Conservation (phyloP, 1,140 invertebrate species). For the Carcinoscorpius rotundicauda region DNA sequence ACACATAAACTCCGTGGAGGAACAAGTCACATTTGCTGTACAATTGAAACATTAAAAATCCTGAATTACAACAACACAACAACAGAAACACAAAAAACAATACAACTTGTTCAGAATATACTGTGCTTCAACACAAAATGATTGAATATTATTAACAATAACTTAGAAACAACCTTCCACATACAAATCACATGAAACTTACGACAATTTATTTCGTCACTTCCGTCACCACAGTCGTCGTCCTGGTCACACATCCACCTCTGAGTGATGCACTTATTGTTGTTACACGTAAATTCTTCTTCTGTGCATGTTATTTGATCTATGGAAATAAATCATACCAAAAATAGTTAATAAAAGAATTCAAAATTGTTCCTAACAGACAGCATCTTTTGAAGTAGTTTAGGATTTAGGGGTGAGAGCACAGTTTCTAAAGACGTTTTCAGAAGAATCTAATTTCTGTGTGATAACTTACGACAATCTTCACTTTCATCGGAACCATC, state of each 20-base stretch:
- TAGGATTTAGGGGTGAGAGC: too few species aligned
- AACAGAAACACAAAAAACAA: too few species aligned
- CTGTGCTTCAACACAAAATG: too few species aligned
- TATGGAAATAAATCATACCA: constrained; percentile 1
- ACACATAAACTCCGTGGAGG: constrained; percentile 32
- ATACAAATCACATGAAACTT: constrained; percentile 40
- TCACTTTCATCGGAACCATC: constrained; percentile 32
- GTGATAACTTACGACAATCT: constrained; percentile 1
- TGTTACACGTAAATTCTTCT: constrained; percentile 85
- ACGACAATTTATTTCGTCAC: constrained; percentile 88
- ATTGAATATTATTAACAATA: too few species aligned
- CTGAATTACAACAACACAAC: too few species aligned
- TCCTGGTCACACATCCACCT: constrained; percentile 80
- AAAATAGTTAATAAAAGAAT: background rate
- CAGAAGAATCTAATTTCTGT: background rate
- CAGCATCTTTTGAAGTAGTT: too few species aligned
- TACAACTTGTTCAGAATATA: too few species aligned
- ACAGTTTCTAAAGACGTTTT: too few species aligned
- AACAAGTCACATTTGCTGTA: constrained; percentile 80
- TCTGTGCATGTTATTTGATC: constrained; percentile 49
- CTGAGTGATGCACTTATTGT: constrained; percentile 79
- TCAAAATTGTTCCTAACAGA: too few species aligned
- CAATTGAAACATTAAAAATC: constrained; percentile 64
- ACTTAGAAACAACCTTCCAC: too few species aligned
- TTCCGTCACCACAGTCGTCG: constrained; percentile 85